Percentiles rank a stretch among this genome's conserved stretches.
phyloP scores from a whole-genome alignment of 1,140 invertebrate genomes.

The Geopemphigus sp. region DNA sequence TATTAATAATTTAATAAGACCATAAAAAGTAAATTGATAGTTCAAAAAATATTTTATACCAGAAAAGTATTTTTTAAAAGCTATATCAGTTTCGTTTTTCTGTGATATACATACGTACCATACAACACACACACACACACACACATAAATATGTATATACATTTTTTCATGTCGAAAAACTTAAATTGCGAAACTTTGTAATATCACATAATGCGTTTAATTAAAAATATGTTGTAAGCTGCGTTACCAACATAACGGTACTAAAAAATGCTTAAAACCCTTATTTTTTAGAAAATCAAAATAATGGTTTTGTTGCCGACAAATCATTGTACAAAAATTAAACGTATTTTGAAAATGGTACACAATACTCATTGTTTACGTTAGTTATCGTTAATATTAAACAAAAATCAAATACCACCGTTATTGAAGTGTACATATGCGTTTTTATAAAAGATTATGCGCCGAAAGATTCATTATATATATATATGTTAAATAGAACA shows the following conservation, averaged over 20 bases:
- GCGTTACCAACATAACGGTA: slow-evolving; percentile 5
- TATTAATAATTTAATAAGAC: slow-evolving; percentile 11
- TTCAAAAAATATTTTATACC: not conserved
- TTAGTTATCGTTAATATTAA: not conserved
- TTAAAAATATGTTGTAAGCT: slow-evolving; percentile 36
- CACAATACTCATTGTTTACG: not conserved
- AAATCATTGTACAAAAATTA: slow-evolving; percentile 11
- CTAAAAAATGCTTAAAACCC: slow-evolving; percentile 16
- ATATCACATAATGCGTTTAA: slow-evolving; percentile 42
- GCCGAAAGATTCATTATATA: too few relatives aligned
- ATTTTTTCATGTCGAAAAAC: slow-evolving; percentile 2
- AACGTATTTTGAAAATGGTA: not conserved
- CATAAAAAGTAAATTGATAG: slow-evolving; percentile 26
- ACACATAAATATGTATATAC: not conserved
- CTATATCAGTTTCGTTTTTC: slow-evolving; percentile 1
- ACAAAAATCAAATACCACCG: too few relatives aligned
- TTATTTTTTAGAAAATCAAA: slow-evolving; percentile 15
- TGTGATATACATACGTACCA: not conserved
- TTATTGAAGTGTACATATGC: too few relatives aligned
- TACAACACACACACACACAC: not conserved
- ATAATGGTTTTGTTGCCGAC: slow-evolving; percentile 12
- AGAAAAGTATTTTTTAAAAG: slow-evolving; percentile 28
- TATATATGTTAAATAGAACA: too few relatives aligned
- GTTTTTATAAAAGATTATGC: too few relatives aligned
- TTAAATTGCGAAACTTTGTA: slow-evolving; percentile 48